These are phyloP conservation scores for Parotocinclus haroldoi DNA, from an alignment of 2,797 vertebrate species.

Conservation along the genomic window DNA sequence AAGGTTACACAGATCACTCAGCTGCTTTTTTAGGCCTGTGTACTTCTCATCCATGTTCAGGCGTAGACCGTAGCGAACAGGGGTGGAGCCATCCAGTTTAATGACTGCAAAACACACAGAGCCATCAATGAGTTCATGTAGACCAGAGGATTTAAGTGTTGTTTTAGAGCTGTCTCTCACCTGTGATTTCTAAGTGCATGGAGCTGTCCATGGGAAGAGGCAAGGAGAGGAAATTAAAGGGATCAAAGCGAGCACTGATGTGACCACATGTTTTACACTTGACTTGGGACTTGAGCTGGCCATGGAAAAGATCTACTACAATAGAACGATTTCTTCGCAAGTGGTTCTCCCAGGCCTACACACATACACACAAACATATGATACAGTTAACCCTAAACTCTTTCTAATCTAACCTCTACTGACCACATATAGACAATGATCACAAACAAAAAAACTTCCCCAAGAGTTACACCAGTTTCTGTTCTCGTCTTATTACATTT, in stretches of 20 bases:
- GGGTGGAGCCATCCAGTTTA: constrained; percentile 92
- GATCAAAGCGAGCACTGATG: constrained; percentile 96
- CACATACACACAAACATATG: constrained; percentile 14
- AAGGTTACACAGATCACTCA: constrained; percentile 91
- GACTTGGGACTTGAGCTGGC: constrained; percentile 96
- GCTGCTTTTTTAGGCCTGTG: constrained; percentile 92
- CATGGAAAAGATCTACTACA: constrained; percentile 96
- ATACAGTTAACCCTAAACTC: constrained; percentile 25
- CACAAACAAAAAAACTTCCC: too few species aligned
- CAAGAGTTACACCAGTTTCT: too few species aligned
- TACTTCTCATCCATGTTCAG: constrained; percentile 98
- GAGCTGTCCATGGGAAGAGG: constrained; percentile 99
- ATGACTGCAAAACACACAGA: constrained; percentile 76
- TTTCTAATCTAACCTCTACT: too few species aligned
- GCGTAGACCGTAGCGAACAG: constrained; percentile 87
- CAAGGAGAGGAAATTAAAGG: constrained; percentile 97
- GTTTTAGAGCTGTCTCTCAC: constrained; percentile 60
- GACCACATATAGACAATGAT: too few species aligned
- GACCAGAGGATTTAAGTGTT: background rate
- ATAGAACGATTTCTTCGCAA: constrained; percentile 95
- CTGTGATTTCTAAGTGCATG: constrained; percentile 98
- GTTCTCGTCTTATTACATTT: too few species aligned
- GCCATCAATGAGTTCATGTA: background rate
- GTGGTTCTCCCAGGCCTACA: constrained; percentile 97
- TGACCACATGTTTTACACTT: constrained; percentile 98